Evolutionary conservation across 2,888 invertebrate genomes (phyloP).

Genomic region (Pantelozetes paolii): DNA sequence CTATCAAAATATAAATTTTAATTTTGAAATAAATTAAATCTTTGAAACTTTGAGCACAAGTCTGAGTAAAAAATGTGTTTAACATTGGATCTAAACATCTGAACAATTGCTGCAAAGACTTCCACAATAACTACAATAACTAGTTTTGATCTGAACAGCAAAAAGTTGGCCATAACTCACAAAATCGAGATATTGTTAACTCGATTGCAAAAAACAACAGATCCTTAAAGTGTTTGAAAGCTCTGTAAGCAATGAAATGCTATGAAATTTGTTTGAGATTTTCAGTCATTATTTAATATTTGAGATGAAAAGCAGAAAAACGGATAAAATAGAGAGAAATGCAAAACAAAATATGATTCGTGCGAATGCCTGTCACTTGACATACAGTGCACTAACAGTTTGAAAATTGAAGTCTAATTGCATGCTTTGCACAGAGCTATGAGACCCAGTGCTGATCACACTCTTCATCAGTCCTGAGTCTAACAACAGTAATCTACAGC

Average conservation of each 20-base stretch:
- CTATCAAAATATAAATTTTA: conserved; percentile 17
- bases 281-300: neutral
- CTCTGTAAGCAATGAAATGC: neutral
- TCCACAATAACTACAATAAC: conserved; percentile 9
- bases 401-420: neutral
- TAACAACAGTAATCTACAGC: conserved; percentile 31
- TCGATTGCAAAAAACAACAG: neutral
- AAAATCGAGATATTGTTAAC: neutral
- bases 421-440: conserved; percentile 1
- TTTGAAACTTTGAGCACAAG: conserved; percentile 19
- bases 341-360: neutral
- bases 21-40: conserved; percentile 16
- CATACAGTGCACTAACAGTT: neutral
- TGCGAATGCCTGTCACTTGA: neutral
- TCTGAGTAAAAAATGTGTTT: neutral
- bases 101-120: neutral
- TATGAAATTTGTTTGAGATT: neutral
- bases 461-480: conserved; percentile 16
- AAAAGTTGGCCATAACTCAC: conserved; percentile 18
- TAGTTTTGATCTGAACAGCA: neutral
- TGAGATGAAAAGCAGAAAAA: conserved; percentile 11
- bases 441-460: neutral
- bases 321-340: neutral
- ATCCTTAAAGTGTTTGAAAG: neutral
- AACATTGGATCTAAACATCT: conserved; percentile 11